Conservation (phyloP, 2,113 vertebrate species). For the Tylochromis polylepis region DNA sequence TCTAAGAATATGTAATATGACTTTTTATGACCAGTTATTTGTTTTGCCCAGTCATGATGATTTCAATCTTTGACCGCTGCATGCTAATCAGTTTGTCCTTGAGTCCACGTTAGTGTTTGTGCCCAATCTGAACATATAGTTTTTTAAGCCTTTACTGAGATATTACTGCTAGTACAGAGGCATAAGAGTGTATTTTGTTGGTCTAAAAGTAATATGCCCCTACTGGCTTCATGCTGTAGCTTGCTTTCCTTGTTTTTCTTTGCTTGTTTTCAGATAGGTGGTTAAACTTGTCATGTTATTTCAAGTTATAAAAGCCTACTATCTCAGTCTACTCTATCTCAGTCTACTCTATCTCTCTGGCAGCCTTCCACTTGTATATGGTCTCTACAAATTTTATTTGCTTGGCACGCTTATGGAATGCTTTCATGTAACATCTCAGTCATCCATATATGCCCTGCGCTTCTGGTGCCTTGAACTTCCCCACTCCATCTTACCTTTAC, state of each 20-base stretch:
- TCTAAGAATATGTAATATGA: neutral
- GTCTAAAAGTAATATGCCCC: neutral
- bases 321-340: neutral
- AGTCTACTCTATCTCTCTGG: neutral
- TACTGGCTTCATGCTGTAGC: neutral
- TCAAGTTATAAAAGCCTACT: neutral
- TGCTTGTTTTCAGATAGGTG: neutral
- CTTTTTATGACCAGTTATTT: neutral
- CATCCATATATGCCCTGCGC: neutral
- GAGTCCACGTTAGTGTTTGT: neutral
- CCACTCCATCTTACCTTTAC: neutral
- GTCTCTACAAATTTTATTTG: neutral
- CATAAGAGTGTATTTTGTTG: neutral
- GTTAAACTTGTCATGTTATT: neutral
- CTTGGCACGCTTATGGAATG: neutral
- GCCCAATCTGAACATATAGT: neutral
- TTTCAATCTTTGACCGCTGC: accelerated
- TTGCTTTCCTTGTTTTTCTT: neutral
- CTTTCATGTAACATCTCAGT: neutral
- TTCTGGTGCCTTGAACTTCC: neutral
- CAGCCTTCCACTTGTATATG: accelerated
- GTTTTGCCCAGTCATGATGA: neutral
- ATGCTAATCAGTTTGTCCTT: neutral
- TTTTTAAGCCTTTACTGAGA: neutral
- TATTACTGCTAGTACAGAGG: accelerated